Base-by-base conservation (phyloP, 37 sponge, comb jelly and placozoan genomes). In the Petrosia ficiformis region DNA sequence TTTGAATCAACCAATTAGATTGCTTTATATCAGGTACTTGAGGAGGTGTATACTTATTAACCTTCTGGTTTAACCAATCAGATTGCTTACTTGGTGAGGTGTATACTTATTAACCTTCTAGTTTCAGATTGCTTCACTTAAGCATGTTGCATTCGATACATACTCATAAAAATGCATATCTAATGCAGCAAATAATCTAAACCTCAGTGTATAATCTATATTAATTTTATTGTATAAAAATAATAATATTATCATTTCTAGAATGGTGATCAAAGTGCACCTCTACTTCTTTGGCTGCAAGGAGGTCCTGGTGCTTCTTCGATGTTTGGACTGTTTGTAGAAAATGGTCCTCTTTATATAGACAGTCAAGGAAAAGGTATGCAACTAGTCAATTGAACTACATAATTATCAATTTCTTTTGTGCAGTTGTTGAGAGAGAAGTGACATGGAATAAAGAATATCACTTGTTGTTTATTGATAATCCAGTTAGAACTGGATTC, bases 231-330 rank as follows among this genome's bases (percentile, higher is more conserved):
- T 25, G 11, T 14, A 10, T 8, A 26, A 11, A 2, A 16, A 16
- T 67, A 11, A 39, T 38, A 14, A 72, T n/a, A n/a, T n/a, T n/a
- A n/a, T n/a, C n/a, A n/a, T n/a, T n/a, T n/a, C n/a, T n/a, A 82
- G 80, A 82, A 67, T 82, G 82, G 77, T 0, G 42, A 82, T 42
- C 3, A 0, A 22, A 64, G 40, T 72, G 89, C 89, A 44, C 82
- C 82, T 21, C 56, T 82, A 29, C 28, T 82, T 31, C 68, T 82
- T 14, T 82, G 82, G 82, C 71, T 82, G 2, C 82, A 82, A 30
- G 82, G 82, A 34, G 82, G 84, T 14, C 84, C 84, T 19, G 84
- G 84, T n/a, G 84, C 57, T 1, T 67, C 84, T 0, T 83, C 84
- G 1, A 4, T 83, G 61, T 83, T 76, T 67, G 84, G 84, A 26